Conservation (phyloP, 1,140 invertebrate species). For the Manduca sexta region DNA sequence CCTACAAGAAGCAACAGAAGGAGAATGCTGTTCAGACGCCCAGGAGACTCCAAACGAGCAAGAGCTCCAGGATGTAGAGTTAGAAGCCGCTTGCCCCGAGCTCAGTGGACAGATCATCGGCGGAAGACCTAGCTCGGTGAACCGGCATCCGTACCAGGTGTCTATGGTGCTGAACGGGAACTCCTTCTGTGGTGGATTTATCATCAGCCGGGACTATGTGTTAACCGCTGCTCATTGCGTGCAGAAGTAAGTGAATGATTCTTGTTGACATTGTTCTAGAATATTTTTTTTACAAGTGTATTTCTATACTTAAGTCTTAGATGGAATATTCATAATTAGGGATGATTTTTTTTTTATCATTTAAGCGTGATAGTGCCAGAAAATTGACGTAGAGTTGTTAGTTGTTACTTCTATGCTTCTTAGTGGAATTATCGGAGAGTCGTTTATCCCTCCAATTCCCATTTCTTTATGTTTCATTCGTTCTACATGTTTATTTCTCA, state of each 20-base stretch:
- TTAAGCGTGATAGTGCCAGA: too few relatives aligned
- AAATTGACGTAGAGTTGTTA: too few relatives aligned
- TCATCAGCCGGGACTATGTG: conserved; percentile 58
- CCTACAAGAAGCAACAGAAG: conserved; percentile 41
- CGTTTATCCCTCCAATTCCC: too few relatives aligned
- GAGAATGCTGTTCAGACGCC: conserved; percentile 28
- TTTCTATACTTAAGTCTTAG: too few relatives aligned
- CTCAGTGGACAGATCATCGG: conserved; percentile 65
- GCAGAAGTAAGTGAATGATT: conserved; percentile 46
- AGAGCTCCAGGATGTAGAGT: conserved; percentile 32
- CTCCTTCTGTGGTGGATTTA: conserved; percentile 65
- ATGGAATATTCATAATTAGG: too few relatives aligned
- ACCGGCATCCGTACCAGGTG: conserved; percentile 58
- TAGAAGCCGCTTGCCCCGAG: conserved; percentile 51
- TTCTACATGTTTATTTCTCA: too few relatives aligned
- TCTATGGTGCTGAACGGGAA: conserved; percentile 62
- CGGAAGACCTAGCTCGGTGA: conserved; percentile 49
- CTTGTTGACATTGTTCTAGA: too few relatives aligned
- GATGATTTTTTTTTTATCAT: too few relatives aligned
- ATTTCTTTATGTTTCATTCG: too few relatives aligned
- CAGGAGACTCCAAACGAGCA: conserved; percentile 18
- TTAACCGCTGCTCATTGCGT: conserved; percentile 67
- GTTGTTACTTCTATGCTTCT: too few relatives aligned
- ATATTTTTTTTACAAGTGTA: too few relatives aligned
- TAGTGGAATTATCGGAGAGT: too few relatives aligned